A percentile compares a stretch with the other conserved stretches of the same genome.
phyloP scores from a whole-genome alignment of 2,113 vertebrate species.

The Cisticola juncidis region DNA sequence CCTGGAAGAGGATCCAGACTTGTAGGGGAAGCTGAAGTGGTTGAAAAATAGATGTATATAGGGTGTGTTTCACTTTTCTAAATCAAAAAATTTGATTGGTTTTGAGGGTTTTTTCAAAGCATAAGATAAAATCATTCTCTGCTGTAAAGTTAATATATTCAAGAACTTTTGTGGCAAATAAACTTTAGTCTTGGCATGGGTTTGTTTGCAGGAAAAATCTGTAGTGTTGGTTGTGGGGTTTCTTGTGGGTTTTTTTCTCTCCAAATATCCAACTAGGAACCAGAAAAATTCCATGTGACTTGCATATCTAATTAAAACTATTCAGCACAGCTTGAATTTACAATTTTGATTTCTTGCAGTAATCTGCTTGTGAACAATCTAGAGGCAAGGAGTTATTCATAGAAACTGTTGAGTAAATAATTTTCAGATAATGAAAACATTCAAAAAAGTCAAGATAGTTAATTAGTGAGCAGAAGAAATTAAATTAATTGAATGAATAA shows the following conservation, averaged over 20 bases:
- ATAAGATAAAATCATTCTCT: background rate
- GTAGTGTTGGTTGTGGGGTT: background rate
- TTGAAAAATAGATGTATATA: background rate
- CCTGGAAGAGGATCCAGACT: background rate
- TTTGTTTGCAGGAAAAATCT: background rate
- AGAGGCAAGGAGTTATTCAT: constrained; percentile 59
- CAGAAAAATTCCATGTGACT: background rate
- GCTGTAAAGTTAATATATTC: background rate
- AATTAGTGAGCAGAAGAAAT: constrained; percentile 66
- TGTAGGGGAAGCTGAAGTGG: background rate
- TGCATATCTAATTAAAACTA: constrained; percentile 46
- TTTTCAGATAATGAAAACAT: constrained; percentile 69
- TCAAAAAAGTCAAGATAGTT: constrained; percentile 69
- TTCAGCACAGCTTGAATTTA: constrained; percentile 52
- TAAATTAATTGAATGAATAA: constrained; percentile 71
- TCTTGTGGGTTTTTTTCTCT: background rate
- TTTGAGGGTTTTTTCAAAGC: background rate
- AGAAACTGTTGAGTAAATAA: constrained; percentile 66
- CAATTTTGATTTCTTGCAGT: constrained; percentile 62
- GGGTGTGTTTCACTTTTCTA: background rate
- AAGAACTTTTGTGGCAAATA: background rate
- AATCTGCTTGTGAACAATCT: constrained; percentile 61
- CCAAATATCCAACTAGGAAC: background rate
- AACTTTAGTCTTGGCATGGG: background rate
- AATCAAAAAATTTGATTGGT: background rate